Conservation (phyloP, 2,113 vertebrate genomes). For the Peucedramus taeniatus region DNA sequence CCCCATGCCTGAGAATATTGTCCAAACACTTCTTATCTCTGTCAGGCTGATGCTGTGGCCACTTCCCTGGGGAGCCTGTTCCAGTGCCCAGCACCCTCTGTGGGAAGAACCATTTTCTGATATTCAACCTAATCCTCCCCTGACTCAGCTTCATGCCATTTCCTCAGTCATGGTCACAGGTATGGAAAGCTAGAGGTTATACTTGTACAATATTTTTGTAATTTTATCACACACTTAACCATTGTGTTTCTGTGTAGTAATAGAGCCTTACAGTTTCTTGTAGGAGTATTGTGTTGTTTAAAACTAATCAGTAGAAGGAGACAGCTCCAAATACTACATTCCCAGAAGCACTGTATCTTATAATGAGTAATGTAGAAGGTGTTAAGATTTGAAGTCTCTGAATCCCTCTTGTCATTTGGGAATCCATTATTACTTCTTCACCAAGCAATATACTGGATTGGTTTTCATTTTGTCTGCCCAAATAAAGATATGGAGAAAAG, state of each 20-base stretch:
- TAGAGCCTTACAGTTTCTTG: background rate
- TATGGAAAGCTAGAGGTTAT: background rate
- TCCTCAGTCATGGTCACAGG: accelerated
- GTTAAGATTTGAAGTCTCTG: background rate
- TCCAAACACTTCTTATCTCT: background rate
- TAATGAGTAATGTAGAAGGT: background rate
- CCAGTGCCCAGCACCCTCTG: no score
- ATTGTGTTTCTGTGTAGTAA: background rate
- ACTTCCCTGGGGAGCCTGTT: background rate
- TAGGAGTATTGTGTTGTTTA: background rate
- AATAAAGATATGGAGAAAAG: background rate
- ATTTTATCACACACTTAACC: background rate
- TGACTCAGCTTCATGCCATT: background rate
- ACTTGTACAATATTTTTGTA: background rate
- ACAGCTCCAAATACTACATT: background rate
- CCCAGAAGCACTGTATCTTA: background rate
- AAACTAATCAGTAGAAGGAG: background rate
- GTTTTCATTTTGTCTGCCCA: background rate
- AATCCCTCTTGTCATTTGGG: background rate
- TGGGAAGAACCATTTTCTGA: background rate
- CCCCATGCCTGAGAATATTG: background rate
- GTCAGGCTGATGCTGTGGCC: background rate
- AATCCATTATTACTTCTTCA: background rate
- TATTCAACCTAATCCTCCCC: background rate
- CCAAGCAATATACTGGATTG: background rate